Percentiles rank a stretch among this genome's conserved stretches.
Evolutionary conservation across 1,140 invertebrate species (phyloP).

Genomic region (Papilio polyxenes): DNA sequence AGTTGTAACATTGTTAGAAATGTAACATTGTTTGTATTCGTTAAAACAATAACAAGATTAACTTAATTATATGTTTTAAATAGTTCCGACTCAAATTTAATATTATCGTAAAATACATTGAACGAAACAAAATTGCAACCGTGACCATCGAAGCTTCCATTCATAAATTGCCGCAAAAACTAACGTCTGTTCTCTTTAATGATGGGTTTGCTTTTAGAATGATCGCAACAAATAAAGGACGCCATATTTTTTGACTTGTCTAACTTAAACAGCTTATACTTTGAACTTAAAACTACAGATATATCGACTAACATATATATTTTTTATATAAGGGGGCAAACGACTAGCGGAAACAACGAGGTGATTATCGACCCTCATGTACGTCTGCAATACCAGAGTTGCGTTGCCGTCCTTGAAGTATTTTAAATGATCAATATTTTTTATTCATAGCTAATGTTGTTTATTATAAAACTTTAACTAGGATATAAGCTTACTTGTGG

Average conservation of each 20-base stretch:
- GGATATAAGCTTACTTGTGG: too few relatives aligned
- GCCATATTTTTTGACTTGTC: constrained; percentile 70
- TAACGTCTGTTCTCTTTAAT: constrained; percentile 64
- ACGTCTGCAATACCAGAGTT: too few relatives aligned
- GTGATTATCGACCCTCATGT: too few relatives aligned
- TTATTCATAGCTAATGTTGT: too few relatives aligned
- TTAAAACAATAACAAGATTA: neutral
- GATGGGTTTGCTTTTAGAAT: constrained; percentile 59
- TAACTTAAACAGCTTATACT: constrained; percentile 67
- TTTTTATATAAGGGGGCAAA: too few relatives aligned
- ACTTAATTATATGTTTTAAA: constrained; percentile 16
- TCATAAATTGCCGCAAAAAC: constrained; percentile 71
- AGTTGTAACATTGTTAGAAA: neutral
- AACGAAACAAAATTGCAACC: constrained; percentile 63
- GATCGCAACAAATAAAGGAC: constrained; percentile 60
- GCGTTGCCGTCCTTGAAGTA: too few relatives aligned
- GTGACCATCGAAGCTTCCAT: constrained; percentile 60
- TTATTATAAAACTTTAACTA: too few relatives aligned
- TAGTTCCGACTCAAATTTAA: constrained; percentile 43
- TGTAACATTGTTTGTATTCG: neutral
- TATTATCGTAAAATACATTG: constrained; percentile 57
- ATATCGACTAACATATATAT: neutral
- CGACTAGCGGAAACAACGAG: too few relatives aligned
- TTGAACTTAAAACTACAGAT: constrained; percentile 44
- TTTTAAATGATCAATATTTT: too few relatives aligned